Evolutionary conservation across 2,113 vertebrate genomes (phyloP), one percentile per base, ranked within the genome.

Genomic region (Melanocharis versteri): DNA sequence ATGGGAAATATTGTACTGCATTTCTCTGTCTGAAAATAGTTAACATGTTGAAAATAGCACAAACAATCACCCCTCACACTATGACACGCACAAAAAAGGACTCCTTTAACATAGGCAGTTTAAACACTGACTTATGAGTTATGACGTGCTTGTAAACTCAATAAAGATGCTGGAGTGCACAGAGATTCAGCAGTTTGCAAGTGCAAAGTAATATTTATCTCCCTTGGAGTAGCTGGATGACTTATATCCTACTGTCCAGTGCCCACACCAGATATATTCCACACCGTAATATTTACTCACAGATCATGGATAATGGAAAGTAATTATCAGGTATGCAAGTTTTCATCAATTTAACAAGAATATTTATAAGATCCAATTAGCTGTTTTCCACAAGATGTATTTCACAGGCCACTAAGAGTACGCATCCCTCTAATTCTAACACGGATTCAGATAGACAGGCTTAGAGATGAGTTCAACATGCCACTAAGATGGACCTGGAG

Each of bases 21-120:
- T 84, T 93, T 78, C 81, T 62, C 90, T 39, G 56, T 56, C 83
- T 92, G 62, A 80, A 96, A 95, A 92, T 27, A 70, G 19, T 20
- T 77, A 94, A 81, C 35, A 64, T 3, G 1, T 28, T 51, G 40
- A 54, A 79, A 96, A 90, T 48, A 86, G 48, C 21, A 83, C 40
- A 90, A 37, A 87, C 23, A 24, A 56, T 19, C 42, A 89, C n/a
- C 54, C 30, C 22, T 37, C 68, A 48, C 47, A 68, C 27, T 21
- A 28, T 42, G 15, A 51, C 47, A 94, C n/a, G 90, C 45, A 90
- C 30, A 90, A 50, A 70, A 72, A 61, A 61, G 15, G 28, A 56
- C 10, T 50, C 15, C 51, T 70, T 87, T 51, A 89, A 95, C 45
- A 44, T 40, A 88, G 42, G 33, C 19, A 92, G 64, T 71, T 91